Evolutionary conservation across 2,113 vertebrate genomes (phyloP).

Genomic region (Apus apus): DNA sequence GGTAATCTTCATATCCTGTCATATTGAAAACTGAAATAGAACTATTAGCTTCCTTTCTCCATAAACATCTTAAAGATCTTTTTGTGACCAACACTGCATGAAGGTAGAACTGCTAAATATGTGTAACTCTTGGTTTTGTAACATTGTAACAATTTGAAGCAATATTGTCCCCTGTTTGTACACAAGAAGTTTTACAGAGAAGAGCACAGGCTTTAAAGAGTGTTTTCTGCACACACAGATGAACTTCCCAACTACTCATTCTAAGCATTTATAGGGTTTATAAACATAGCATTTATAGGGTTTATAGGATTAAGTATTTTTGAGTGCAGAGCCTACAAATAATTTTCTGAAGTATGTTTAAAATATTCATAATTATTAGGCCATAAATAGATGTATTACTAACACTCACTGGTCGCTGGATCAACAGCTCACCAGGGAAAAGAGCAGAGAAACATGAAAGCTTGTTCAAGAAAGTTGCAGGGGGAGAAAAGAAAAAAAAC

Average conservation of each 20-base stretch:
- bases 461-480: constrained; percentile 52
- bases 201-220: not conserved
- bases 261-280: not conserved
- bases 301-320: not conserved
- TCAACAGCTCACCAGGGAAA: constrained; percentile 54
- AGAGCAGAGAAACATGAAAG: constrained; percentile 59
- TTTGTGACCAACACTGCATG: not conserved
- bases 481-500: not conserved
- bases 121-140: not conserved
- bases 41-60: not conserved
- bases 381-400: constrained; percentile 52
- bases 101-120: not conserved
- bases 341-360: constrained; percentile 42
- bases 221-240: not conserved
- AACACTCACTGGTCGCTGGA: constrained; percentile 58
- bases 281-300: too few species aligned
- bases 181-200: not conserved
- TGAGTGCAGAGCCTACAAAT: constrained; percentile 4
- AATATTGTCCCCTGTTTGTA: not conserved
- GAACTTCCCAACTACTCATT: not conserved
- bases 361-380: constrained; percentile 62
- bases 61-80: not conserved
- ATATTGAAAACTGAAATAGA: not conserved
- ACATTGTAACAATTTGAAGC: not conserved
- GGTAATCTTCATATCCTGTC: not conserved